Conservation (phyloP, 1,140 invertebrate genomes). For the Camponotus floridanus region DNA sequence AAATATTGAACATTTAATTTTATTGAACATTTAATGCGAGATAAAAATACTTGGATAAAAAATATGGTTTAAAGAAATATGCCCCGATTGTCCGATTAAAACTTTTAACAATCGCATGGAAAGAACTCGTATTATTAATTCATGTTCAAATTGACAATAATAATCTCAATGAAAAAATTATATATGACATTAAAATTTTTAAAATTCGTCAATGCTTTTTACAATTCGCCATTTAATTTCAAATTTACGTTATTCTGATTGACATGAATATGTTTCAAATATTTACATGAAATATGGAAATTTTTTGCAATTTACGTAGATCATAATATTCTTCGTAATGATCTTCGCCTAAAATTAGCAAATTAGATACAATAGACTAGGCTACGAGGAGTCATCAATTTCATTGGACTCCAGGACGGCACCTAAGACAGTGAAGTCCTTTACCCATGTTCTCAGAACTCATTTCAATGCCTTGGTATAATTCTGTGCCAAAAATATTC, state of each 20-base stretch:
- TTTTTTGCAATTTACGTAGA: neutral
- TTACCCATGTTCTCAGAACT: slow-evolving; percentile 51
- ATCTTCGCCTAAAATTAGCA: slow-evolving; percentile 57
- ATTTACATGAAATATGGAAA: neutral
- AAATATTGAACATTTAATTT: neutral
- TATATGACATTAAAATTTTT: slow-evolving; percentile 4
- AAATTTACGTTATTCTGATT: slow-evolving; percentile 8
- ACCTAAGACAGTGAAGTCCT: slow-evolving; percentile 55
- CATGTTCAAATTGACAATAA: slow-evolving; percentile 40
- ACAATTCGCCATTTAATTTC: slow-evolving; percentile 21
- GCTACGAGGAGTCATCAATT: slow-evolving; percentile 54
- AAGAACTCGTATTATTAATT: slow-evolving; percentile 25
- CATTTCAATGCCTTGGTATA: slow-evolving; percentile 56
- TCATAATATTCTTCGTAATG: slow-evolving; percentile 39
- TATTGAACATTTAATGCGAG: neutral
- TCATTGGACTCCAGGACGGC: slow-evolving; percentile 38
- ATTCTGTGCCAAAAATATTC: slow-evolving; percentile 34
- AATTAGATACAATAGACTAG: slow-evolving; percentile 50
- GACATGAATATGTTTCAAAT: neutral
- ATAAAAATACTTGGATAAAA: slow-evolving; percentile 34
- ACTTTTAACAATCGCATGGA: neutral
- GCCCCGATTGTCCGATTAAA: neutral
- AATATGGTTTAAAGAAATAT: slow-evolving; percentile 11
- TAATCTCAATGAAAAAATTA: slow-evolving; percentile 26
- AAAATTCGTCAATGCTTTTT: neutral